These are phyloP conservation scores for Amphiprion ocellaris DNA, from an alignment of 2,113 vertebrate genomes.

Conservation along the genomic window DNA sequence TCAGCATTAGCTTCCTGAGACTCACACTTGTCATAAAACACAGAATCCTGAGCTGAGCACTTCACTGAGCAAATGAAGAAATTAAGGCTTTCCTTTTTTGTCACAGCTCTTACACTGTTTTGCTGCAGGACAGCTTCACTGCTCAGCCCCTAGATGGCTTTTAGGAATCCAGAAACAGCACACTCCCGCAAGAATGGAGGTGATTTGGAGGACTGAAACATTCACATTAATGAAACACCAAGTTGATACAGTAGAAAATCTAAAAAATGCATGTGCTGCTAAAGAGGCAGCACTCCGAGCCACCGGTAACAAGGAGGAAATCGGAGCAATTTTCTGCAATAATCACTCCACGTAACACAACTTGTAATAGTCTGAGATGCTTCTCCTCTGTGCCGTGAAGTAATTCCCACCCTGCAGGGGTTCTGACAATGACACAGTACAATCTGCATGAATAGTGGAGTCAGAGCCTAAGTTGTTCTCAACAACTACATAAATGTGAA, in stretches of 20 bases:
- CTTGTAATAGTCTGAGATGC: neutral
- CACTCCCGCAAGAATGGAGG: neutral
- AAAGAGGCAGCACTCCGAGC: neutral
- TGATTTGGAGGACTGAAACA: neutral
- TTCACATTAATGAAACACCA: constrained; percentile 6
- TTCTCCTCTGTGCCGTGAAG: neutral
- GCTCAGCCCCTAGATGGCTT: neutral
- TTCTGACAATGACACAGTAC: neutral
- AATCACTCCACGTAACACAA: constrained; percentile 16
- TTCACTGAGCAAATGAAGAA: constrained; percentile 26
- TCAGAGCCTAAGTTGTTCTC: too few relatives aligned
- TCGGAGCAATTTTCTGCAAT: neutral
- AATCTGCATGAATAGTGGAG: neutral
- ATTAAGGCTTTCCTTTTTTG: neutral
- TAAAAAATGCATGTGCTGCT: constrained; percentile 20
- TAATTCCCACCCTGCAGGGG: constrained; percentile 9
- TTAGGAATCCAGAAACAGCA: neutral
- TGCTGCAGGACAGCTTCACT: neutral
- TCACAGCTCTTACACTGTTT: neutral
- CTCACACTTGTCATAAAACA: constrained; percentile 30
- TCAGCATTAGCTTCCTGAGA: constrained; percentile 60
- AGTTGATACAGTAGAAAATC: neutral
- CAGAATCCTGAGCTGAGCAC: constrained; percentile 10
- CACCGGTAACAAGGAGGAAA: neutral
- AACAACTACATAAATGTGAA: too few relatives aligned